Conservation (phyloP, 1,140 invertebrate genomes). For the Tetraneura akinire region DNA sequence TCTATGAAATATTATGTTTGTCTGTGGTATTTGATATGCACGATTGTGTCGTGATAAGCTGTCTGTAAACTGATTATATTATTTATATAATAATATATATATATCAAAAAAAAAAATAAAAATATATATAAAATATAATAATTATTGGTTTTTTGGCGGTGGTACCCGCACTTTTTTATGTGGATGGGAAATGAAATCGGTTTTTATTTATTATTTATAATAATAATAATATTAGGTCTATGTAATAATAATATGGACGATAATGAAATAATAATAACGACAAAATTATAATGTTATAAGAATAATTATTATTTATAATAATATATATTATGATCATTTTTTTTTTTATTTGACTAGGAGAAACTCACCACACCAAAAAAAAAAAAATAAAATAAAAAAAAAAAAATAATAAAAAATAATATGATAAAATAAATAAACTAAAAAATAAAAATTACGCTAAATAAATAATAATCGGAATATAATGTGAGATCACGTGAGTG, state of each 20-base stretch:
- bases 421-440: conserved; percentile 52
- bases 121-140: too few species aligned
- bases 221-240: not conserved
- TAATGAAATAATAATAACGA: conserved; percentile 26
- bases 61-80: conserved; percentile 41
- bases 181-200: not conserved
- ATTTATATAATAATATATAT: not conserved
- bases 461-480: conserved; percentile 50
- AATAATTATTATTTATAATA: not conserved
- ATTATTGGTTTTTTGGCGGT: conserved; percentile 1
- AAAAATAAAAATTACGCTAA: conserved; percentile 53
- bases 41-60: not conserved
- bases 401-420: conserved; percentile 45
- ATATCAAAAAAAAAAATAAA: too few species aligned
- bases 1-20: not conserved
- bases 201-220: not conserved
- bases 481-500: conserved; percentile 54
- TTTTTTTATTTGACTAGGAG: conserved; percentile 56
- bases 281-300: conserved; percentile 26
- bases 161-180: conserved; percentile 17
- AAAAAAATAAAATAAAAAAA: conserved; percentile 53
- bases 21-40: not conserved
- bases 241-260: not conserved
- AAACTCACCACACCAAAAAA: conserved; percentile 57
- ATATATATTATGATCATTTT: conserved; percentile 41